phyloP scores from a whole-genome alignment of 2,113 vertebrate genomes.

The Colinus virginianus region DNA sequence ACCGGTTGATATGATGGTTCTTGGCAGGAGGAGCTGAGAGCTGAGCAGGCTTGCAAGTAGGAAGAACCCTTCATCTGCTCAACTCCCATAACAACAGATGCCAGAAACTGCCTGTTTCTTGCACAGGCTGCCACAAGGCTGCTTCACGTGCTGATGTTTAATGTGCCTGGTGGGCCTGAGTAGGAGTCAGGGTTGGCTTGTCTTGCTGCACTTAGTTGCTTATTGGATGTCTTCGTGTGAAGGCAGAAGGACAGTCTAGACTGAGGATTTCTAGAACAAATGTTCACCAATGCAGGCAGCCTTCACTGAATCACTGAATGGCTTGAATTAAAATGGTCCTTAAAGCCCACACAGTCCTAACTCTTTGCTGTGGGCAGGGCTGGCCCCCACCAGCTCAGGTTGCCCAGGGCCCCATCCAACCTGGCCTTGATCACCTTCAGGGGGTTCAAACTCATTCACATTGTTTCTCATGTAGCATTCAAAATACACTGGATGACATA shows the following conservation, averaged over 20 bases:
- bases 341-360: neutral
- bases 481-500: neutral
- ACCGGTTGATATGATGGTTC: conserved; percentile 40
- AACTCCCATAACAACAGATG: conserved; percentile 42
- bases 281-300: neutral
- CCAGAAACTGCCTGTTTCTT: conserved; percentile 29
- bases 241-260: neutral
- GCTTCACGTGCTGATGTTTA: neutral
- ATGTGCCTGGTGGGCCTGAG: neutral
- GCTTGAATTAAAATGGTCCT: neutral
- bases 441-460: neutral
- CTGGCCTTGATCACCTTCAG: neutral
- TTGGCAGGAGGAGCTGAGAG: neutral
- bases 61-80: conserved; percentile 30
- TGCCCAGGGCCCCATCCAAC: neutral
- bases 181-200: neutral
- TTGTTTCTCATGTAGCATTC: neutral
- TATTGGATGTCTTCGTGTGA: neutral
- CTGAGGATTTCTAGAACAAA: neutral
- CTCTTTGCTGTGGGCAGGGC: no score
- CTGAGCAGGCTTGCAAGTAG: conserved; percentile 29
- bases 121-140: neutral
- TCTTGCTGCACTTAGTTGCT: neutral
- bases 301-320: neutral
- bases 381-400: neutral